These are phyloP conservation scores for Pelecanoides urinatrix DNA, from an alignment of 2,113 vertebrate genomes.

Conservation along the genomic window DNA sequence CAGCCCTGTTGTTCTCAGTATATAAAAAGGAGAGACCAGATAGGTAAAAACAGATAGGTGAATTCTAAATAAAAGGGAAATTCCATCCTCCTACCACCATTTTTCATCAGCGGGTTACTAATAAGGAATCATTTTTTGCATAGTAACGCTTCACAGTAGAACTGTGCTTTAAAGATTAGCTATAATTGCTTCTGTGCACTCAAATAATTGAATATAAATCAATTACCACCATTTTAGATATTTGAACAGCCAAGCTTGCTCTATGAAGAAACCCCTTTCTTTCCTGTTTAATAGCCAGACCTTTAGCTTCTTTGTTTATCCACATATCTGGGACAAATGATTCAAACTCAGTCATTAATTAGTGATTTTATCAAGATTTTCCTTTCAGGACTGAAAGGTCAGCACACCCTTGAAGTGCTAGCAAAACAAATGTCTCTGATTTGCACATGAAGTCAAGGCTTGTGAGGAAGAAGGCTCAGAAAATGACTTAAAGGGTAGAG, in stretches of 20 bases:
- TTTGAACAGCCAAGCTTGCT: background rate
- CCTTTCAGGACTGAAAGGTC: slow-evolving; percentile 59
- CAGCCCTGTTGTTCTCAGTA: background rate
- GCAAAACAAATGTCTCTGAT: slow-evolving; percentile 20
- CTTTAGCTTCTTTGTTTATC: slow-evolving; percentile 31
- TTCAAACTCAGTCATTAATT: slow-evolving; percentile 32
- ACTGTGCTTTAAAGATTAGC: background rate
- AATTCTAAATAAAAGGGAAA: background rate
- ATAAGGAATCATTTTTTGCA: background rate
- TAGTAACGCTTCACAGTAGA: background rate
- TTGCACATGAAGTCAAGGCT: slow-evolving; percentile 19
- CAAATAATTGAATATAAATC: slow-evolving; percentile 47
- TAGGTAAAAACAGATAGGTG: background rate
- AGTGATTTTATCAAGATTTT: slow-evolving; percentile 53
- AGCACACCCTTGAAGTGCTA: slow-evolving; percentile 7
- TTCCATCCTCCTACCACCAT: background rate
- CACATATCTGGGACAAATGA: slow-evolving; percentile 9
- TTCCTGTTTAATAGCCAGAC: slow-evolving; percentile 42
- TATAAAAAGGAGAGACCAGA: background rate
- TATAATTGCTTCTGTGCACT: slow-evolving; percentile 42
- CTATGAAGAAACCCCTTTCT: background rate
- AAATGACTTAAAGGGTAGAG: background rate
- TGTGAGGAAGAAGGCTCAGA: slow-evolving; percentile 18
- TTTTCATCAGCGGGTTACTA: background rate
- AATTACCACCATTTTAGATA: slow-evolving; percentile 25